Percentiles rank a stretch among this genome's conserved stretches.
Conservation (phyloP, 2,797 vertebrate genomes). For the Ctenochaetus hawaiiensis region DNA sequence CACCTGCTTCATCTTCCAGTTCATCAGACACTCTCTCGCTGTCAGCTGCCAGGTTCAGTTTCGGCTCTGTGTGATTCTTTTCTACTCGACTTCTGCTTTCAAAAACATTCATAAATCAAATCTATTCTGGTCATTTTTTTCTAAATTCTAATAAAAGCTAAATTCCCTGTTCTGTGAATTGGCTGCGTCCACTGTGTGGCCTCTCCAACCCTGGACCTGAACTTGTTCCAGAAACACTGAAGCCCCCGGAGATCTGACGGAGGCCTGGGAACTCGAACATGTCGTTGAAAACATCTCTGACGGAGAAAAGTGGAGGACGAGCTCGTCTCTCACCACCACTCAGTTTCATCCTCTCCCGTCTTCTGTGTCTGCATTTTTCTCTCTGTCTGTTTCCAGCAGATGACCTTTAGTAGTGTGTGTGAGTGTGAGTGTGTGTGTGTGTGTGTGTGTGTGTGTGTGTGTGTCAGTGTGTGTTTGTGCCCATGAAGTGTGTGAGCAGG, state of each 20-base stretch:
- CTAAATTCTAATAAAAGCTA: too few relatives aligned
- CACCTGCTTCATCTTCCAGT: not conserved
- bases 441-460: constrained; percentile 11
- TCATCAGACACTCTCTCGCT: not conserved
- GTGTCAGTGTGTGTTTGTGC: not conserved
- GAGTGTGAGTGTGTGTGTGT: constrained; percentile 6
- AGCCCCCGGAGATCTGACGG: too few relatives aligned
- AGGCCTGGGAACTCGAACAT: too few relatives aligned
- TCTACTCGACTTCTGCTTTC: too few relatives aligned
- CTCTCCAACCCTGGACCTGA: too few relatives aligned
- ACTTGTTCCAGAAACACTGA: too few relatives aligned
- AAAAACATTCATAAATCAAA: too few relatives aligned
- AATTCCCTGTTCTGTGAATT: too few relatives aligned
- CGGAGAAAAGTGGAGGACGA: not conserved
- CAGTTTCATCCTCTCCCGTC: not conserved
- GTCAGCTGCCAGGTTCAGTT: not conserved
- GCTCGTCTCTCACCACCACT: not conserved
- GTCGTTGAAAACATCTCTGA: not conserved
- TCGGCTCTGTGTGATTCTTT: too few relatives aligned
- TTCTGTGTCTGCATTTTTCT: constrained; percentile 12
- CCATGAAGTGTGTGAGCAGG: not conserved
- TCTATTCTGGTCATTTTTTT: too few relatives aligned
- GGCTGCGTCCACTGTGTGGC: too few relatives aligned
- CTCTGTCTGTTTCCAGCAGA: constrained; percentile 39
- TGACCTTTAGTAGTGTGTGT: constrained; percentile 49